phyloP scores from a whole-genome alignment of 2,797 vertebrate genomes.

The Alauda arvensis region DNA sequence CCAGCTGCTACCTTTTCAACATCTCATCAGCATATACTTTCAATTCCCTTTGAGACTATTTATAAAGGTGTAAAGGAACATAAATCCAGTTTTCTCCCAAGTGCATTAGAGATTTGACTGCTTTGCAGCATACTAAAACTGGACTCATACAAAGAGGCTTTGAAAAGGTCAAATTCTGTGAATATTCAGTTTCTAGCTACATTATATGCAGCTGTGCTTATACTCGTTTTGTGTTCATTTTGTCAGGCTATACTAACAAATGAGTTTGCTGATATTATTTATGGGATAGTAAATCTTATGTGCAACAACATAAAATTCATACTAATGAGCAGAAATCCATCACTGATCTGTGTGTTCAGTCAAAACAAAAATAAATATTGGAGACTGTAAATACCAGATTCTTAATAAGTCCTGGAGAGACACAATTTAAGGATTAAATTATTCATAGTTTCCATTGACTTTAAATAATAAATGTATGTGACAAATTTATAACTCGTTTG shows the following conservation, averaged over 20 bases:
- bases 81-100: constrained; percentile 6
- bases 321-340: constrained; percentile 60
- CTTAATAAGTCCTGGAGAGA: constrained; percentile 11
- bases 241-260: constrained; percentile 48
- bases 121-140: neutral
- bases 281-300: constrained; percentile 52
- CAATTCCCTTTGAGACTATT: constrained; percentile 16
- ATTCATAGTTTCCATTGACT: constrained; percentile 22
- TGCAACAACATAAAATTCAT: constrained; percentile 57
- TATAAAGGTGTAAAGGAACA: neutral
- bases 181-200: constrained; percentile 7
- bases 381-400: constrained; percentile 22
- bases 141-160: neutral
- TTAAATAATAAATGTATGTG: constrained; percentile 11
- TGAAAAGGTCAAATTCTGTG: constrained; percentile 17
- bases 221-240: constrained; percentile 25
- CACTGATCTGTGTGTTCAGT: constrained; percentile 53
- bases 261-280: constrained; percentile 59
- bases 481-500: constrained; percentile 16
- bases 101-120: neutral
- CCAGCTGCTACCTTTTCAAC: constrained; percentile 20
- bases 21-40: constrained; percentile 21
- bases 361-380: constrained; percentile 57
- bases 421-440: constrained; percentile 36
- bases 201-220: constrained; percentile 25